phyloP scores from a whole-genome alignment of 2,888 invertebrate species.

The Alloplasta piceator region DNA sequence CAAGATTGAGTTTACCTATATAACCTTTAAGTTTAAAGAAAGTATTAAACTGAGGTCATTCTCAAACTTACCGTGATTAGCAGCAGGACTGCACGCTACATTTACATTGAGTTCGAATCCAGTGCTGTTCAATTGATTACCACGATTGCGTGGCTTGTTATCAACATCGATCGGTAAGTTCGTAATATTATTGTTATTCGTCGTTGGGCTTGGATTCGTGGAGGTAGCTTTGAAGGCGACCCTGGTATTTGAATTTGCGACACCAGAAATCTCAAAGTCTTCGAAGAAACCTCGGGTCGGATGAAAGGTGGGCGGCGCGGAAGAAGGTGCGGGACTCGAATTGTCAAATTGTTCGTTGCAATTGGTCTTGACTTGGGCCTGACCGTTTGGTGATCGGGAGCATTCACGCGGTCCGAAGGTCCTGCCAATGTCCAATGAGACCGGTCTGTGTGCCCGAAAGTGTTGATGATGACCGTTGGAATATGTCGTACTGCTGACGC shows the following conservation, averaged over 20 bases:
- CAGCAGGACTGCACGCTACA: conserved; percentile 77
- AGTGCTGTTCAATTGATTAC: conserved; percentile 70
- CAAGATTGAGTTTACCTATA: no score
- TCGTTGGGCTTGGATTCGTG: conserved; percentile 77
- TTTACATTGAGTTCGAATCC: conserved; percentile 80
- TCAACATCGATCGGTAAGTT: conserved; percentile 39
- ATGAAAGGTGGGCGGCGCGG: conserved; percentile 75
- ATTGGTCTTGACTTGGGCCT: conserved; percentile 26
- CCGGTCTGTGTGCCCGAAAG: conserved; percentile 73
- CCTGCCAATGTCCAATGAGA: conserved; percentile 76
- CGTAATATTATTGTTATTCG: conserved; percentile 56
- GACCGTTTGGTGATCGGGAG: conserved; percentile 57
- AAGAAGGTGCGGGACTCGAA: conserved; percentile 70
- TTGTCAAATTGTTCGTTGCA: conserved; percentile 57
- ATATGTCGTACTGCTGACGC: conserved; percentile 49
- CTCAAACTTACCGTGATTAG: conserved; percentile 74
- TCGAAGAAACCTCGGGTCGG: conserved; percentile 75
- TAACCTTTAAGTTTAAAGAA: no score
- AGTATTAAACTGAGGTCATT: no score
- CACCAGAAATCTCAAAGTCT: conserved; percentile 65
- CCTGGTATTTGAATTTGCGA: conserved; percentile 71
- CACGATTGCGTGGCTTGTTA: conserved; percentile 71
- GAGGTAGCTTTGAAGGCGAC: conserved; percentile 66
- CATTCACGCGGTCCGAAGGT: conserved; percentile 63
- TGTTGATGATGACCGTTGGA: conserved; percentile 61